phyloP scores from a whole-genome alignment of 2,113 vertebrate genomes.

The Pteruthius melanotis region DNA sequence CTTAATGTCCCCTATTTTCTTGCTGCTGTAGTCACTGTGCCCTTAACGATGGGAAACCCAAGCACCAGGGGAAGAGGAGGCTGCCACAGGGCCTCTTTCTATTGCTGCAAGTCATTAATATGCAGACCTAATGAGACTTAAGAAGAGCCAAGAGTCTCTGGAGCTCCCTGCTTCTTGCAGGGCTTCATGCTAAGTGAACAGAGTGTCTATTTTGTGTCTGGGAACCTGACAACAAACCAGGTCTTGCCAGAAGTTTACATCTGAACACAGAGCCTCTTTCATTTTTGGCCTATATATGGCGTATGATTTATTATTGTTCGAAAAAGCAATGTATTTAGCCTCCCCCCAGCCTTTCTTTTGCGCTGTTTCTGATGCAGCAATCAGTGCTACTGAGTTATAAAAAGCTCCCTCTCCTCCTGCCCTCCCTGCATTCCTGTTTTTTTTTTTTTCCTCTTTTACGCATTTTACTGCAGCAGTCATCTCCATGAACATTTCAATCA shows the following conservation, averaged over 20 bases:
- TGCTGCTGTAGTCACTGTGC: slow-evolving; percentile 46
- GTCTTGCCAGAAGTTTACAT: slow-evolving; percentile 82
- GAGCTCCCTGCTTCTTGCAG: slow-evolving; percentile 77
- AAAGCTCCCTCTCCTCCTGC: slow-evolving; percentile 42
- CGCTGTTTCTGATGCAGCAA: slow-evolving; percentile 40
- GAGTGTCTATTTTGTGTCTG: slow-evolving; percentile 84
- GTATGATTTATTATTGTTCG: slow-evolving; percentile 76
- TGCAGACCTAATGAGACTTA: slow-evolving; percentile 86
- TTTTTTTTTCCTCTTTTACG: background rate
- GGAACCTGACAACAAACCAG: slow-evolving; percentile 83
- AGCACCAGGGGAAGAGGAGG: slow-evolving; percentile 54
- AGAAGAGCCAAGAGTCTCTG: slow-evolving; percentile 80
- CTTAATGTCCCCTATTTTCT: background rate
- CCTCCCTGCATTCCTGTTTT: background rate
- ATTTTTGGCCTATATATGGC: slow-evolving; percentile 75
- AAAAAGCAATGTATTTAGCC: slow-evolving; percentile 53
- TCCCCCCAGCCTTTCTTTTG: slow-evolving; percentile 14
- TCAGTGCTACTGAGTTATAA: slow-evolving; percentile 48
- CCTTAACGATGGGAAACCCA: slow-evolving; percentile 67
- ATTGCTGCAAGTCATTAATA: slow-evolving; percentile 88
- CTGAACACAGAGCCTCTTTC: slow-evolving; percentile 75
- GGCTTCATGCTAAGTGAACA: slow-evolving; percentile 84
- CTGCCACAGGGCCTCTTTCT: slow-evolving; percentile 77
- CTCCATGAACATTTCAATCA: slow-evolving; percentile 75
- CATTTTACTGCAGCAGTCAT: slow-evolving; percentile 67